Conservation (phyloP, 2,113 vertebrate species). For the Hypomesus transpacificus region DNA sequence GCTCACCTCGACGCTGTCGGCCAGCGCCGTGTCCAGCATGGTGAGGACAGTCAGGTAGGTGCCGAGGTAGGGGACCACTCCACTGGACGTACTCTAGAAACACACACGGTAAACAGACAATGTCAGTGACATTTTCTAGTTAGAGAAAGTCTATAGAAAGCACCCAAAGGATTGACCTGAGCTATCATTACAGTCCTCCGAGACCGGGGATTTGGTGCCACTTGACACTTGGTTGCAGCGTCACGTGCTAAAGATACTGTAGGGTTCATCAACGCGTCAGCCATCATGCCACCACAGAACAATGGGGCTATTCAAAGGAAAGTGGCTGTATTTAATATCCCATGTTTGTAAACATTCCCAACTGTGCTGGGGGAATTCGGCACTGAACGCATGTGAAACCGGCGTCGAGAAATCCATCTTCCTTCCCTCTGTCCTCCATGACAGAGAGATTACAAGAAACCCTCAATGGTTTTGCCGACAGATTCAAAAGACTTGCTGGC, state of each 20-base stretch:
- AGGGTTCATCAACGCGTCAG: no score
- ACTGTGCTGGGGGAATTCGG: slow-evolving; percentile 11
- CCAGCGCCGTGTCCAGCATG: slow-evolving; percentile 88
- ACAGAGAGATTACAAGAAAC: not conserved
- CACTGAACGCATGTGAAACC: not conserved
- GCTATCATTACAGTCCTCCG: slow-evolving; percentile 63
- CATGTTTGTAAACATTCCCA: slow-evolving; percentile 25
- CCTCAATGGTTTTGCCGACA: not conserved
- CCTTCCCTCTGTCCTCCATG: not conserved
- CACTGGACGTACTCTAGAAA: slow-evolving; percentile 63
- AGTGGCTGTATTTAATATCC: no score
- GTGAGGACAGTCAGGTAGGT: slow-evolving; percentile 85
- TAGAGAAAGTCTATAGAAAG: no score
- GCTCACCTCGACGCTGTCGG: slow-evolving; percentile 79
- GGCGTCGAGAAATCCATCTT: not conserved
- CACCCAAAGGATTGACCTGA: slow-evolving; percentile 28
- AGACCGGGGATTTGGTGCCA: slow-evolving; percentile 42
- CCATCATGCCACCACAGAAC: no score
- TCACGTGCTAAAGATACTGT: slow-evolving; percentile 49
- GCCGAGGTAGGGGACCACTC: slow-evolving; percentile 83
- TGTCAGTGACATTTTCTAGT: slow-evolving; percentile 11
- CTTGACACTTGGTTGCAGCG: slow-evolving; percentile 46
- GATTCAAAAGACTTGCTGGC: not conserved
- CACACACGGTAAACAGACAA: not conserved
- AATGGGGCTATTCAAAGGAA: no score